Base-by-base conservation (phyloP, 2,888 invertebrate species). In the Eulithis prunata region DNA sequence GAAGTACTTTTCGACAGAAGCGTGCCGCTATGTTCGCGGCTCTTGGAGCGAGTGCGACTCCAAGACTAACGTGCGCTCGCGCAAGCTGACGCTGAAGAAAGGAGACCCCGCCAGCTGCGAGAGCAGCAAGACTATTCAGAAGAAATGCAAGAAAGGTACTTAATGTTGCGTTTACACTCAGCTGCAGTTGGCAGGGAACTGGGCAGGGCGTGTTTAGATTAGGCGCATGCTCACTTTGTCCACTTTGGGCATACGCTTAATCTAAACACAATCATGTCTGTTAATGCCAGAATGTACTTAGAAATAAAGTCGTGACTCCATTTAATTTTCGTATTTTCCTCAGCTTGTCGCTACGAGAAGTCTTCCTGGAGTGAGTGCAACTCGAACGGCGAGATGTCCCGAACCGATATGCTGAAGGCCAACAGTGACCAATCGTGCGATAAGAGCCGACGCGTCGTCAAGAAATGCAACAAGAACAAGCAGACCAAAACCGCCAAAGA, bases 121-220 rank as follows among this genome's bases (percentile, higher is more conserved):
- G 85, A 95, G 95, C 74, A 95, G 96, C 77, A 97, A 97, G 93
- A 97, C 96, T 69, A 96, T 98, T 78, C 96, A 97, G 89, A 97
- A 97, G 94, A 97, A 97, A 84, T 98, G 98, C 95, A 98, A 97
- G 94, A 97, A 97, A 95, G 97, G 97, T 97, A 71, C 4, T 58
- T 11, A 51, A 51, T 3, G 32, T 32, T 32, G 32, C 32, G 32
- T 32, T 21, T 21, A 21, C 21, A 21, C 21, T 21, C 21, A 21
- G 1, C 21, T 21, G 21, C 21, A 1, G 21, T 21, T 2, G 21
- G 21, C 21, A 21, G 21, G 21, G 21, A 21, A 1, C 2, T 21
- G 21, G 21, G 21, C 21, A 21, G 21, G 21, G 21, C 21, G 21
- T 21, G 21, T 21, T 21, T 21, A 21, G 21, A 21, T 21, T 21